Evolutionary conservation across 2,888 invertebrate genomes (phyloP), one percentile per base, ranked within the genome.

Genomic region (Chromoteleia sp.): DNA sequence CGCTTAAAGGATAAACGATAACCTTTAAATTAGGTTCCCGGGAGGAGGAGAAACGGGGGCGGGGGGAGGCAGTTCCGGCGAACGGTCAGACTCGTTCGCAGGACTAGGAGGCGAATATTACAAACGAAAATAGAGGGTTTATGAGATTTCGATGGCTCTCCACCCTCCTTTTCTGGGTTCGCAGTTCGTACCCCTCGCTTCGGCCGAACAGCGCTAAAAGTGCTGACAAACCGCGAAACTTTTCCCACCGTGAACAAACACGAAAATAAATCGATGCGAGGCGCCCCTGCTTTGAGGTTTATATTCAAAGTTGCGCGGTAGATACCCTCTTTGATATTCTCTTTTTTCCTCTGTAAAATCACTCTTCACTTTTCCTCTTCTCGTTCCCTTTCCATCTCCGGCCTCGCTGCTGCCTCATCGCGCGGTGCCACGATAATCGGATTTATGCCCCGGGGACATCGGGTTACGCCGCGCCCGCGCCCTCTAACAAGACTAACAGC

Each of bases 181-280:
- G 56, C 75, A 77, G n/a, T n/a, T 19, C 61, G 73, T 61, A 56
- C 58, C 61, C 56, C 59, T 45, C 52, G 29, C 52, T 54, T 30
- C 82, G 36, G 43, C 14, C 68, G 54, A 61, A 67, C 71, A 65
- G 76, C 87, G 88, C 90, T 90, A 89, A 91, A 91, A 91, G 89
- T 89, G 91, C 91, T 91, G 91, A 91, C 91, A 91, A 91, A 90
- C 91, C 91, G 87, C 91, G 87, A 91, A 91, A 91, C 89, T 90
- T 91, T 90, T 84, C 84, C 85, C 87, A 88, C 87, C 86, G 87
- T 85, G 90, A 91, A 90, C 91, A 91, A 91, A 91, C 91, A 91
- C 88, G 89, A 86, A 88, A 90, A 91, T 91, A 91, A 91, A 91
- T 91, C 90, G 91, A 89, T 90, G 87, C 86, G 83, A 84, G 77